A percentile compares a stretch with the other conserved stretches of the same genome.
phyloP scores from a whole-genome alignment of 2,888 invertebrate genomes.

The Sinhomidia bicolor region DNA sequence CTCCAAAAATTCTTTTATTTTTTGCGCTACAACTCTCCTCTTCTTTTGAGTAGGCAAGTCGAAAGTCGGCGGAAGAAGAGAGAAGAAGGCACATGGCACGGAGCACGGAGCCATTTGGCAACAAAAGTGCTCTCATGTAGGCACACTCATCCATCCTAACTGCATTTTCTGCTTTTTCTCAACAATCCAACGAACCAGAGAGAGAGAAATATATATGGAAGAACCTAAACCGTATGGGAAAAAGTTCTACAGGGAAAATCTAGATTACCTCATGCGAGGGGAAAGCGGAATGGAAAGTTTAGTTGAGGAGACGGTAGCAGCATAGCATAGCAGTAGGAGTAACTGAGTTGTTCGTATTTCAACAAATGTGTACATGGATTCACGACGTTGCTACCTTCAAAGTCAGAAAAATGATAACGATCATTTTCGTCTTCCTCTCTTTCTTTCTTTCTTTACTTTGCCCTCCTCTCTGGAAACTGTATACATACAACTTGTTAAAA shows the following conservation, averaged over 20 bases:
- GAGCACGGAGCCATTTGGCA: conserved; percentile 28
- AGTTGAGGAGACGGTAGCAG: neutral
- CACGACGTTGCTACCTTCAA: conserved; percentile 29
- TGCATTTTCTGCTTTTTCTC: conserved; percentile 5
- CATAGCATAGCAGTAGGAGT: neutral
- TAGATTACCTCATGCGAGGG: conserved; percentile 27
- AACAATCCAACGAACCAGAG: neutral
- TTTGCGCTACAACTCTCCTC: neutral
- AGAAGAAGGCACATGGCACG: conserved; percentile 29
- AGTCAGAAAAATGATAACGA: conserved; percentile 53
- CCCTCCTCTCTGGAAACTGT: neutral
- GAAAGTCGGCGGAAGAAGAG: neutral
- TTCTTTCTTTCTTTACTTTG: neutral
- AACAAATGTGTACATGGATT: neutral
- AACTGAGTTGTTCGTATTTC: neutral
- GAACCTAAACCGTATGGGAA: conserved; percentile 23
- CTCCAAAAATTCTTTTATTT: neutral
- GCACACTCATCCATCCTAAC: neutral
- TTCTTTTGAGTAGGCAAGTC: neutral
- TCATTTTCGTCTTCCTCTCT: conserved; percentile 31
- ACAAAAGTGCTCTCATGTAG: neutral
- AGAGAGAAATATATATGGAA: neutral
- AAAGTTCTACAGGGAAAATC: conserved; percentile 33
- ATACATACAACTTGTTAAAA: neutral
- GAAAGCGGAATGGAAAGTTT: neutral